phyloP scores from a whole-genome alignment of 2,888 invertebrate genomes.

The Thereva unica region DNA sequence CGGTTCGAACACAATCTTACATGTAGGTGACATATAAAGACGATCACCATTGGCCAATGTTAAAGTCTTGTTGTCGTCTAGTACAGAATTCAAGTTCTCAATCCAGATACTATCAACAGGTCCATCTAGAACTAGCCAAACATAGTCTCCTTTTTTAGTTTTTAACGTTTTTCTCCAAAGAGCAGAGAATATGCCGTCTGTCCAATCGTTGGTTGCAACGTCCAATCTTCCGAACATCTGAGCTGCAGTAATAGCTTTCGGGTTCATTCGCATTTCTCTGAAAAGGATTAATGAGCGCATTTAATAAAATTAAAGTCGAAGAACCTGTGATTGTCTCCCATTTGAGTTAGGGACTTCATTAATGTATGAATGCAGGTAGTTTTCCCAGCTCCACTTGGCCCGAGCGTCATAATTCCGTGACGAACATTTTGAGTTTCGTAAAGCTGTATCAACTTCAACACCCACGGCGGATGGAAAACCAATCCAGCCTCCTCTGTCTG shows the following conservation, averaged over 20 bases:
- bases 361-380: conserved; percentile 85
- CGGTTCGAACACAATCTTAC: conserved; percentile 96
- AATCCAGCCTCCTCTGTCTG: conserved; percentile 81
- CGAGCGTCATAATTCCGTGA: conserved; percentile 95
- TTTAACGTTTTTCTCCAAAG: conserved; percentile 94
- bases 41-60: conserved; percentile 95
- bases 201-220: conserved; percentile 98
- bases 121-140: conserved; percentile 94
- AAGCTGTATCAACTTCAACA: conserved; percentile 90
- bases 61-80: conserved; percentile 94
- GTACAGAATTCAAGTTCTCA: conserved; percentile 94
- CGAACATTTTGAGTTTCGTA: conserved; percentile 94
- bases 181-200: conserved; percentile 96
- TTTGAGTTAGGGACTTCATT: conserved; percentile 87
- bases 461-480: conserved; percentile 93
- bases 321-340: conserved; percentile 81
- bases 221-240: conserved; percentile 98
- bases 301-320: conserved; percentile 25
- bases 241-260: conserved; percentile 94
- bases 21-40: conserved; percentile 89
- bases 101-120: conserved; percentile 99
- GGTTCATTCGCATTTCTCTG: conserved; percentile 95
- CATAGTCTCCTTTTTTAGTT: conserved; percentile 82
- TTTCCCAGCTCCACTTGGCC: conserved; percentile 94
- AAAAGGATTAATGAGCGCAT: background rate